Evolutionary conservation across 2,888 invertebrate genomes (phyloP).

Genomic region (Eucera pruinosa): DNA sequence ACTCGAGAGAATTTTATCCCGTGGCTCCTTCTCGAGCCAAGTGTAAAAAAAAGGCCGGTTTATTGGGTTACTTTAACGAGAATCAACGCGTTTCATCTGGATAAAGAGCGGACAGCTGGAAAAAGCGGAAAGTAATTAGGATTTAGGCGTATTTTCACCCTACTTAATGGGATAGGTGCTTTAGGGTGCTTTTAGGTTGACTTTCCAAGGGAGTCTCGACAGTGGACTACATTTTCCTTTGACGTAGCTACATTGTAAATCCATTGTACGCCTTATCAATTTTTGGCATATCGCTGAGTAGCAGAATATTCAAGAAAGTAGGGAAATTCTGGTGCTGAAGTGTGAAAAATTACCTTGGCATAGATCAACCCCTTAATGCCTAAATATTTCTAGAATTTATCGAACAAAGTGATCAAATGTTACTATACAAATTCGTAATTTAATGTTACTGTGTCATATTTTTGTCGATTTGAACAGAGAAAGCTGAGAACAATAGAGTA

Average conservation of each 20-base stretch:
- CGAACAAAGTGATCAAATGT: too few species aligned
- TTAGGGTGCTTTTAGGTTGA: neutral
- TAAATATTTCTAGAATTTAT: too few species aligned
- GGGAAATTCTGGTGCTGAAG: too few species aligned
- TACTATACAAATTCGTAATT: too few species aligned
- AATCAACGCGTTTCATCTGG: slow-evolving; percentile 31
- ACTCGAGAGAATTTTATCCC: slow-evolving; percentile 31
- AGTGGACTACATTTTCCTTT: neutral
- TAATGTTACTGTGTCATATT: too few species aligned
- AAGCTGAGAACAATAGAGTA: too few species aligned
- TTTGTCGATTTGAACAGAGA: too few species aligned
- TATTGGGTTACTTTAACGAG: slow-evolving; percentile 33
- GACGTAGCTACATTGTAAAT: neutral
- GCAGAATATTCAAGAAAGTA: too few species aligned
- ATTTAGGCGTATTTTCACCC: slow-evolving; percentile 6
- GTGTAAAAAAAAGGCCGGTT: slow-evolving; percentile 1
- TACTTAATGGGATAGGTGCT: neutral
- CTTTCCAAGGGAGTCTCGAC: neutral
- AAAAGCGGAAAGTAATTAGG: slow-evolving; percentile 23
- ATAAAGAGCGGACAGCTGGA: slow-evolving; percentile 1
- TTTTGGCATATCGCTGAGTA: too few species aligned
- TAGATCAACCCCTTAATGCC: too few species aligned
- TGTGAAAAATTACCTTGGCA: too few species aligned
- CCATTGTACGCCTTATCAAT: too few species aligned
- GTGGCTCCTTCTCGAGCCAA: neutral